Conservation (phyloP, 2,888 invertebrate genomes). For the Idaea dimidiata region DNA sequence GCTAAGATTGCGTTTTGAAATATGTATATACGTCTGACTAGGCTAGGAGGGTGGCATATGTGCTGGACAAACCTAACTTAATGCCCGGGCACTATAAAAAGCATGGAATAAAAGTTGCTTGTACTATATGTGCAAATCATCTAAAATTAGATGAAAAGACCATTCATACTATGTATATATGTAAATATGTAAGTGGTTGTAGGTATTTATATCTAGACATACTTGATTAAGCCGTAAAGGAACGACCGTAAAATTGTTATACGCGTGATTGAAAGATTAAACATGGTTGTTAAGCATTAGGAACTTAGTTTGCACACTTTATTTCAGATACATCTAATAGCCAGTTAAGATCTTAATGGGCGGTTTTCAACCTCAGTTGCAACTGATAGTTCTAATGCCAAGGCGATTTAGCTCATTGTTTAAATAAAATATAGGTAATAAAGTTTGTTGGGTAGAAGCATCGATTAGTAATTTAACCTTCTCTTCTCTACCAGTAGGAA, state of each 20-base stretch:
- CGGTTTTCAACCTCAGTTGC: not conserved
- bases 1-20: too few relatives aligned
- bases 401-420: not conserved
- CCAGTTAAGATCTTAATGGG: not conserved
- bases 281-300: conserved; percentile 10
- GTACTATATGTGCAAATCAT: too few relatives aligned
- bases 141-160: too few relatives aligned
- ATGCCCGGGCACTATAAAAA: too few relatives aligned
- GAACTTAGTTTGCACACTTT: conserved; percentile 4
- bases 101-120: too few relatives aligned
- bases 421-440: not conserved
- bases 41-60: too few relatives aligned
- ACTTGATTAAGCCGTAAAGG: not conserved
- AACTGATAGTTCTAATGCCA: not conserved
- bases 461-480: not conserved
- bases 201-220: not conserved
- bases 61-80: too few relatives aligned
- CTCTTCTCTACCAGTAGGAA: not conserved
- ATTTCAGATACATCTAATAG: not conserved
- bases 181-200: not conserved
- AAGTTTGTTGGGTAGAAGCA: not conserved
- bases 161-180: too few relatives aligned
- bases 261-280: conserved; percentile 13
- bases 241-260: conserved; percentile 5
- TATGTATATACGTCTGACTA: too few relatives aligned